Percentiles rank a stretch among this genome's conserved stretches.
phyloP scores from a whole-genome alignment of 2,113 vertebrate species.

The Coreoperca whiteheadi region DNA sequence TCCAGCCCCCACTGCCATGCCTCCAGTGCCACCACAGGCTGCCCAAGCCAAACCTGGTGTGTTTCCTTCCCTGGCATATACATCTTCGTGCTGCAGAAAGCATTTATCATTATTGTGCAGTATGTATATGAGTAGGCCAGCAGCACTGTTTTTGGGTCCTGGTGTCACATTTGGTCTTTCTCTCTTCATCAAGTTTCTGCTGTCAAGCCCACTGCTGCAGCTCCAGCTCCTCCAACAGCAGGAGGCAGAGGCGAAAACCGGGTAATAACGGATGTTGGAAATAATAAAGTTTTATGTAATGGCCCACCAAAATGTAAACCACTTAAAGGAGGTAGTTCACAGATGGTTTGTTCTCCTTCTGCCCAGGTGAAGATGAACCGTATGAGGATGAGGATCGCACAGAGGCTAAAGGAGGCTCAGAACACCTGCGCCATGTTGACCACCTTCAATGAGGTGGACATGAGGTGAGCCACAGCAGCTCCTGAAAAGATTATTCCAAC shows the following conservation, averaged over 20 bases:
- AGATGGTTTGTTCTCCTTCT: background rate
- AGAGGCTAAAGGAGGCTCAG: conserved; percentile 97
- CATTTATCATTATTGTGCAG: background rate
- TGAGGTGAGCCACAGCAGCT: conserved; percentile 88
- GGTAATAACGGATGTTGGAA: conserved; percentile 81
- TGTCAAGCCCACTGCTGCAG: conserved; percentile 85
- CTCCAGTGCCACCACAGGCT: conserved; percentile 87
- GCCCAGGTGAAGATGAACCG: conserved; percentile 96
- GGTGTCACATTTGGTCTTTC: background rate
- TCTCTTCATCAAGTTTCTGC: conserved; percentile 85
- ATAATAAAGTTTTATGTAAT: background rate
- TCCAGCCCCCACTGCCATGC: conserved; percentile 85
- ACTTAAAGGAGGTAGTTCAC: background rate
- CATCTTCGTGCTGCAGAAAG: background rate
- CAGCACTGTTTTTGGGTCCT: too few relatives aligned
- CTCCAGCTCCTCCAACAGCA: conserved; percentile 71
- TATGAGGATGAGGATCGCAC: conserved; percentile 95
- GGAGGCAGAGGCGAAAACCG: conserved; percentile 91
- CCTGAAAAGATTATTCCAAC: background rate
- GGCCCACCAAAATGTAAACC: background rate
- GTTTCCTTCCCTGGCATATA: conserved; percentile 22
- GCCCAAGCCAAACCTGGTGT: conserved; percentile 89
- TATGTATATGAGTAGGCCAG: background rate
- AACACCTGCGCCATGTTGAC: conserved; percentile 97
- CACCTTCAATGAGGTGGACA: conserved; percentile 96